Conservation (phyloP, 1,140 invertebrate species). For the Diploscapter pachys region DNA sequence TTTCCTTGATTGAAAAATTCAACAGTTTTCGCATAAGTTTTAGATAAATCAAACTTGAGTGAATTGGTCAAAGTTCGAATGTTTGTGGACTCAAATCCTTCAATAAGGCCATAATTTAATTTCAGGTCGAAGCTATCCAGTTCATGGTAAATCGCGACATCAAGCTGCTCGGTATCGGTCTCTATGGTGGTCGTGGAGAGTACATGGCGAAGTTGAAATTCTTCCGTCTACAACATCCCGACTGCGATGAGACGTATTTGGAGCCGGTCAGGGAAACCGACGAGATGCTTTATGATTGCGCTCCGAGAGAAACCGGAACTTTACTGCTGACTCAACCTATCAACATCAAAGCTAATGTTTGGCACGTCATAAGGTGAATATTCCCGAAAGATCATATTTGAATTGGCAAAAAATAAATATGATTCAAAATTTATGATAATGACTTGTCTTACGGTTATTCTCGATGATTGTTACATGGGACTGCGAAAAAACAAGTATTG, state of each 20-base stretch:
- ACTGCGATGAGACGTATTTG: slow-evolving; percentile 82
- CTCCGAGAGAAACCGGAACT: slow-evolving; percentile 46
- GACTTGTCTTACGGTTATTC: too few species aligned
- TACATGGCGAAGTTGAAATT: slow-evolving; percentile 88
- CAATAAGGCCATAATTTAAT: too few species aligned
- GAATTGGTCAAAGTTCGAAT: too few species aligned
- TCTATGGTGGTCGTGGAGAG: slow-evolving; percentile 92
- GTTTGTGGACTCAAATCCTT: too few species aligned
- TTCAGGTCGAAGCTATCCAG: slow-evolving; percentile 69
- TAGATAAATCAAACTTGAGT: too few species aligned
- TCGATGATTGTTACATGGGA: too few species aligned
- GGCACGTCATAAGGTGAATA: slow-evolving; percentile 41
- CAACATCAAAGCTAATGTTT: slow-evolving; percentile 38
- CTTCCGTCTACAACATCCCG: slow-evolving; percentile 83
- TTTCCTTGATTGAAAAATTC: too few species aligned
- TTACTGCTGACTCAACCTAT: slow-evolving; percentile 46
- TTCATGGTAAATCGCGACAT: slow-evolving; percentile 90
- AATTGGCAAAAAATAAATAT: too few species aligned
- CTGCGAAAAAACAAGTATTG: too few species aligned
- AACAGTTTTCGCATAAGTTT: too few species aligned
- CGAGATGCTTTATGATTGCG: slow-evolving; percentile 64
- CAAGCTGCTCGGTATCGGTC: slow-evolving; percentile 82
- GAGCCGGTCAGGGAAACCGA: slow-evolving; percentile 86
- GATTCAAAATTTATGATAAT: too few species aligned
- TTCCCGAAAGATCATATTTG: too few species aligned